Percentiles rank a stretch among this genome's conserved stretches.
These are phyloP conservation scores for Ochotona curzoniae DNA, from an alignment of 2,113 vertebrate genomes.

Conservation along the genomic window DNA sequence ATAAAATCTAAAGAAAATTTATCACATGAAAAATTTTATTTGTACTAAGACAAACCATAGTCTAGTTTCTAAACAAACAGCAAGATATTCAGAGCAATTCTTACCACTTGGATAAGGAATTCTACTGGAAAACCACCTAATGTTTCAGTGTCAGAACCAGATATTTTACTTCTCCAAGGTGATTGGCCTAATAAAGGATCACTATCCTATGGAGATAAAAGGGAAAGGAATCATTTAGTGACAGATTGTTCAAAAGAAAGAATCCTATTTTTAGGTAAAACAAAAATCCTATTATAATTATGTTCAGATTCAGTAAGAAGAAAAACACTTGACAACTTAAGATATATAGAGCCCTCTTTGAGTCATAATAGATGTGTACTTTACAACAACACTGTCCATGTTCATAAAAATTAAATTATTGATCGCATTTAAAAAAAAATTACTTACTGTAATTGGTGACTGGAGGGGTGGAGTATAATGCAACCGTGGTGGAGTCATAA, in stretches of 20 bases:
- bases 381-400: background rate
- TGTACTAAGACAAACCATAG: constrained; percentile 34
- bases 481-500: constrained; percentile 94
- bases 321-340: constrained; percentile 51
- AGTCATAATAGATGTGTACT: background rate
- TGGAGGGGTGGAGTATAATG: constrained; percentile 91
- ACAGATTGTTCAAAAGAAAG: constrained; percentile 10
- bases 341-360: background rate
- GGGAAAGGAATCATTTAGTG: constrained; percentile 56
- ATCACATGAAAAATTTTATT: background rate
- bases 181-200: constrained; percentile 96
- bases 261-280: constrained; percentile 51
- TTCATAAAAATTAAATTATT: background rate
- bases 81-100: constrained; percentile 67
- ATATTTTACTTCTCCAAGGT: constrained; percentile 95
- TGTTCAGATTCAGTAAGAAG: constrained; percentile 49
- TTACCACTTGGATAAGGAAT: constrained; percentile 99
- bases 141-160: constrained; percentile 94
- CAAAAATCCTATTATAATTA: constrained; percentile 27
- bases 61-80: background rate
- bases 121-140: constrained; percentile 98
- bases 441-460: constrained; percentile 92
- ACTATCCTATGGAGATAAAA: constrained; percentile 89
- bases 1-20: too few species aligned
- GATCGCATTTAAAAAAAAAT: background rate